A percentile compares a stretch with the other conserved stretches of the same genome.
Evolutionary conservation across 1,140 invertebrate species (phyloP).

Genomic region (Drosophila novamexicana): DNA sequence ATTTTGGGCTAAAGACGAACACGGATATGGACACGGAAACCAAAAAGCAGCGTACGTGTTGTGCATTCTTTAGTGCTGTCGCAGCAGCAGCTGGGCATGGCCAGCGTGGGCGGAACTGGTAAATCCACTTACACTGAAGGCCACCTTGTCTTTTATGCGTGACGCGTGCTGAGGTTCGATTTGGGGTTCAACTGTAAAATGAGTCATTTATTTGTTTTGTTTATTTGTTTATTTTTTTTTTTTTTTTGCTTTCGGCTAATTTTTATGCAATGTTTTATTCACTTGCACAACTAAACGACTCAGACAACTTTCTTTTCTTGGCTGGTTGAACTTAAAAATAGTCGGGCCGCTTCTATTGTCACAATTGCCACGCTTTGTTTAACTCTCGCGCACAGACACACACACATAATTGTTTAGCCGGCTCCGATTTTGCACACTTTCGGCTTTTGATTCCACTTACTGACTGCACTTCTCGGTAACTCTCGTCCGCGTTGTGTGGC

Average conservation of each 20-base stretch:
- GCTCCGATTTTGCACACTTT: constrained; percentile 76
- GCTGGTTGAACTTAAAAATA: constrained; percentile 64
- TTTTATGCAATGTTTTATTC: constrained; percentile 58
- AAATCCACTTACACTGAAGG: constrained; percentile 25
- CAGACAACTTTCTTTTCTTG: constrained; percentile 68
- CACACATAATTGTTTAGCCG: constrained; percentile 36
- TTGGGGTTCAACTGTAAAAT: constrained; percentile 14
- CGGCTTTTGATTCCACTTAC: constrained; percentile 45
- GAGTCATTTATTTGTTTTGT: constrained; percentile 41
- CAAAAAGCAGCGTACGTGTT: constrained; percentile 67
- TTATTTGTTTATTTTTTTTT: not conserved
- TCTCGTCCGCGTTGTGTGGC: not conserved
- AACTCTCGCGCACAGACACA: constrained; percentile 32
- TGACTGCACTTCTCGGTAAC: constrained; percentile 9
- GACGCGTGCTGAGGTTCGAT: constrained; percentile 58
- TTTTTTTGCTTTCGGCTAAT: constrained; percentile 27
- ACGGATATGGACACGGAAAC: constrained; percentile 51
- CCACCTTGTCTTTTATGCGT: constrained; percentile 51
- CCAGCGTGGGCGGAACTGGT: constrained; percentile 10
- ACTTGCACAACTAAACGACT: constrained; percentile 43
- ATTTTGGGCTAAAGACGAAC: constrained; percentile 60
- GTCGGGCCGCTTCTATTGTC: constrained; percentile 40
- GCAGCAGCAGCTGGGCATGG: not conserved
- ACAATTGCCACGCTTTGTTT: constrained; percentile 68
- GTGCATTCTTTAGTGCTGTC: constrained; percentile 52